Conservation (phyloP, 2,113 vertebrate genomes). For the Brachyhypopomus gauderio region DNA sequence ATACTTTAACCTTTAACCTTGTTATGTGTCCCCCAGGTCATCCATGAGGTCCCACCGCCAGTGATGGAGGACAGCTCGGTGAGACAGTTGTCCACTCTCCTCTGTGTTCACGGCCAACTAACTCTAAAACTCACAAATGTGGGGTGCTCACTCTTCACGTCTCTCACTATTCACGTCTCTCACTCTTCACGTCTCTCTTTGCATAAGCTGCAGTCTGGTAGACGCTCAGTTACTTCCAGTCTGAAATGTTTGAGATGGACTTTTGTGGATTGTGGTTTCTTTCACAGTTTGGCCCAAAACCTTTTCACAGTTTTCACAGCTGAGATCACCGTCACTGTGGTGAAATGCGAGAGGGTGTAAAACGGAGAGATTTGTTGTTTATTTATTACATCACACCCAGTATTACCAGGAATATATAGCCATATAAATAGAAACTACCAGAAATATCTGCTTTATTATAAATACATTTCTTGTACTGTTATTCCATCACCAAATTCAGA, state of each 20-base stretch:
- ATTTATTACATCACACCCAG: background rate
- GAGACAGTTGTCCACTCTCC: slow-evolving; percentile 38
- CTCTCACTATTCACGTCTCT: too few species aligned
- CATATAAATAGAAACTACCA: background rate
- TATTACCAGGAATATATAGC: background rate
- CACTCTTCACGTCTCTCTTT: too few species aligned
- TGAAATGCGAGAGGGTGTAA: background rate
- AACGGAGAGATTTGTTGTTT: background rate
- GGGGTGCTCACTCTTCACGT: too few species aligned
- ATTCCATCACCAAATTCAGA: background rate
- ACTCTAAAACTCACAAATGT: background rate
- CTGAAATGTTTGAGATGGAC: background rate
- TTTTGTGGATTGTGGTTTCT: slow-evolving; percentile 1
- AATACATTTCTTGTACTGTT: background rate
- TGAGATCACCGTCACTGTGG: background rate
- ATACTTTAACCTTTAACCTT: background rate
- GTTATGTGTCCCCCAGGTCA: slow-evolving; percentile 64
- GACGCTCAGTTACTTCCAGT: too few species aligned
- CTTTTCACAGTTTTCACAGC: slow-evolving; percentile 25
- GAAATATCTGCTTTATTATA: background rate
- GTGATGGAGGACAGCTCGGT: slow-evolving; percentile 71
- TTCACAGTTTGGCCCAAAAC: background rate
- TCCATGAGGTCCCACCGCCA: slow-evolving; percentile 74
- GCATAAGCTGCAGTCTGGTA: too few species aligned
- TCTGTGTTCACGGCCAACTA: too few species aligned